These are phyloP conservation scores for Hecatera dysodea DNA, from an alignment of 2,888 invertebrate genomes.

Conservation along the genomic window DNA sequence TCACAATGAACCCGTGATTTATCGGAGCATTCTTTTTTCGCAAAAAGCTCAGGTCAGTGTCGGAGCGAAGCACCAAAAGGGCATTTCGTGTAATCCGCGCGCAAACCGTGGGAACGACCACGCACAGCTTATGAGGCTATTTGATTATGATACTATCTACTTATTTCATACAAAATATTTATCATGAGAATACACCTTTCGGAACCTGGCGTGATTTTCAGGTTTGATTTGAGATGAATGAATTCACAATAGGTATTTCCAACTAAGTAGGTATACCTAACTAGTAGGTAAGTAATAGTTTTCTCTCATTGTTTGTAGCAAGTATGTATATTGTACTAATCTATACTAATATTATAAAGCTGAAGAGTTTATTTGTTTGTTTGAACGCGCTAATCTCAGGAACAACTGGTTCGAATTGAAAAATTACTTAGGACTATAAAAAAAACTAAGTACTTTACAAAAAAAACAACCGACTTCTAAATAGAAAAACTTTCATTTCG, in stretches of 20 bases:
- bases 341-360: background rate
- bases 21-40: constrained; percentile 87
- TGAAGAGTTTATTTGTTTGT: too few relatives aligned
- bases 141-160: constrained; percentile 54
- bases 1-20: constrained; percentile 88
- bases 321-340: too few relatives aligned
- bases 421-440: too few relatives aligned
- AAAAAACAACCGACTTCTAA: too few relatives aligned
- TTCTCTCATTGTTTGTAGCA: background rate
- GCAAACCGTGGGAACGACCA: constrained; percentile 85
- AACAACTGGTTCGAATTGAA: too few relatives aligned
- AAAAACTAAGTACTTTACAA: too few relatives aligned
- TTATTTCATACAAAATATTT: constrained; percentile 34
- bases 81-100: constrained; percentile 88
- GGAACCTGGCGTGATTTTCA: background rate
- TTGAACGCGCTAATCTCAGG: too few relatives aligned
- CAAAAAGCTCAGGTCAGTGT: constrained; percentile 89
- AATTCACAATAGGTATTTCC: background rate
- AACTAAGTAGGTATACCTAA: background rate
- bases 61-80: constrained; percentile 88
- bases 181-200: constrained; percentile 7
- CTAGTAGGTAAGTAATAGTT: background rate
- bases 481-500: too few relatives aligned
- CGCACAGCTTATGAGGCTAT: constrained; percentile 61
- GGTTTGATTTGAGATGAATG: background rate